Percentiles rank a stretch among this genome's conserved stretches.
phyloP scores from a whole-genome alignment of 2,888 invertebrate species.

The Acrocyrtus sp. region DNA sequence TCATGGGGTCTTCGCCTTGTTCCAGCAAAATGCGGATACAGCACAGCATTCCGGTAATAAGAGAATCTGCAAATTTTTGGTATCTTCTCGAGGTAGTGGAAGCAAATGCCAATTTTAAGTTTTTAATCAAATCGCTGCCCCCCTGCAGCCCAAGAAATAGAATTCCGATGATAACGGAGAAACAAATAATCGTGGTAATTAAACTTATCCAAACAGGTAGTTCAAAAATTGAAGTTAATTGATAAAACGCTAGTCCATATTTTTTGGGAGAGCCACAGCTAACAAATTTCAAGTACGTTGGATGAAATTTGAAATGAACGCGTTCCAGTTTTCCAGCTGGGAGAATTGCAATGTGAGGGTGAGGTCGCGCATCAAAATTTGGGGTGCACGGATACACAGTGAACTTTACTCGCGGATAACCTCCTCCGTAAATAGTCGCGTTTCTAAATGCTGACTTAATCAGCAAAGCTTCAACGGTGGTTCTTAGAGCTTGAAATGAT shows the following conservation, averaged over 20 bases:
- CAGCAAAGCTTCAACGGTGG: not conserved
- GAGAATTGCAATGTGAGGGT: not conserved
- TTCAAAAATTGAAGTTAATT: constrained; percentile 5
- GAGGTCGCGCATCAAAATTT: not conserved
- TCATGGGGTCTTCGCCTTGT: constrained; percentile 5
- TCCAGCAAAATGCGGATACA: not conserved
- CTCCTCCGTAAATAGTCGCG: not conserved
- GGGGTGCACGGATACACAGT: not conserved
- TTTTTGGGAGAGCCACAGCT: not conserved
- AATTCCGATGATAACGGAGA: not conserved
- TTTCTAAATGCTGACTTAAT: not conserved
- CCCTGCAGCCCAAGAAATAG: not conserved
- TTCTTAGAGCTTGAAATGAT: not conserved
- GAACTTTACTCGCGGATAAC: not conserved
- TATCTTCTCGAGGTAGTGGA: not conserved
- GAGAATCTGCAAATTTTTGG: not conserved
- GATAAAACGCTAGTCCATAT: not conserved
- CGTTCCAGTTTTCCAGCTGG: not conserved
- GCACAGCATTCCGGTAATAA: not conserved
- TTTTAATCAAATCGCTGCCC: not conserved
- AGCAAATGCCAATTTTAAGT: not conserved
- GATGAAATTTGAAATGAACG: not conserved
- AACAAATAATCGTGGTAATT: not conserved
- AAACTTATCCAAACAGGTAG: not conserved
- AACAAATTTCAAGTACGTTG: constrained; percentile 11